phyloP scores from a whole-genome alignment of 2,113 vertebrate species.

The human (Homo sapiens) region DNA sequence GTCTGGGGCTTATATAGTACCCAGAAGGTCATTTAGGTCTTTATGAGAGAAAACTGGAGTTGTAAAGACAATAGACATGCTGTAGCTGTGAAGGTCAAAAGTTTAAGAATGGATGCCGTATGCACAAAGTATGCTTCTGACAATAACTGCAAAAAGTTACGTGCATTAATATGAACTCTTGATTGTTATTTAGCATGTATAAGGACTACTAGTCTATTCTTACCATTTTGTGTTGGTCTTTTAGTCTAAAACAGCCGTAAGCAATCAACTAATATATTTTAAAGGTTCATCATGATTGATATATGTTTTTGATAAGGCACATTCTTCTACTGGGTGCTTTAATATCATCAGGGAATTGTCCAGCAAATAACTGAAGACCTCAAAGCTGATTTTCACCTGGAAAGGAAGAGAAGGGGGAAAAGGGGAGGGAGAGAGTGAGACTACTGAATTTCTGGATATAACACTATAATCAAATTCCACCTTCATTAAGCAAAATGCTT shows the following conservation, averaged over 20 bases:
- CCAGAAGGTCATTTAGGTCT: neutral
- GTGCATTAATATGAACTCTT: neutral
- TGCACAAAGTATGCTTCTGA: neutral
- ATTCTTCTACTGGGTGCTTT: neutral
- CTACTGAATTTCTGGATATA: neutral
- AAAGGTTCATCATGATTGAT: neutral
- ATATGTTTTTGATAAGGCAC: neutral
- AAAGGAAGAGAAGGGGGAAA: neutral
- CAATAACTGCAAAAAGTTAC: neutral
- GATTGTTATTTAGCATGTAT: neutral
- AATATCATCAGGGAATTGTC: neutral
- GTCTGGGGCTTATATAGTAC: neutral
- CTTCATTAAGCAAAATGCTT: slow-evolving; percentile 52
- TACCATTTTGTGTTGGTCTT: neutral
- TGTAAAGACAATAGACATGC: neutral
- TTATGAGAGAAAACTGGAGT: neutral
- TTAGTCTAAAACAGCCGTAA: neutral
- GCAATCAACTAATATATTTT: neutral
- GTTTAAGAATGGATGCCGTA: neutral
- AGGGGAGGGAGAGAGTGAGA: neutral
- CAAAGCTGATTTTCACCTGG: neutral
- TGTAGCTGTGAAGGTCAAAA: neutral
- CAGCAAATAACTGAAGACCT: neutral
- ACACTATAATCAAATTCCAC: slow-evolving; percentile 12
- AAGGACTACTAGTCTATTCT: neutral